These are phyloP conservation scores for Branchipolynoe longqiensis DNA, from an alignment of 2,888 invertebrate species.

Conservation along the genomic window DNA sequence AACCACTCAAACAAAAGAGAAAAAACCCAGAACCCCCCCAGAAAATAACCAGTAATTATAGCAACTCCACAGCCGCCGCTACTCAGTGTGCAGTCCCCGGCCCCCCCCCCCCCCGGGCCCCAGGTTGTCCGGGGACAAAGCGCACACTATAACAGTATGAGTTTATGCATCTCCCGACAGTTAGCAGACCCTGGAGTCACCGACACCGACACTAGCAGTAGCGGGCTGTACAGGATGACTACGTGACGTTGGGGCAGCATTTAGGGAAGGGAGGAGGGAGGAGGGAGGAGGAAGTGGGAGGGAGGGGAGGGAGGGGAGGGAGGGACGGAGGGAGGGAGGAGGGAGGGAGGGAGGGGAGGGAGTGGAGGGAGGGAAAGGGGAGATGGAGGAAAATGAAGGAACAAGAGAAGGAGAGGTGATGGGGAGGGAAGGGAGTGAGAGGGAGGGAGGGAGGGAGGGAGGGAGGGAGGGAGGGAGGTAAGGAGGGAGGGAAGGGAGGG, in stretches of 20 bases:
- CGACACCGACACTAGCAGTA: no score
- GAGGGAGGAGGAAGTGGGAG: slow-evolving; percentile 1
- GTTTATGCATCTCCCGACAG: no score
- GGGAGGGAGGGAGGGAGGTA: background rate
- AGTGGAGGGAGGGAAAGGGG: slow-evolving; percentile 5
- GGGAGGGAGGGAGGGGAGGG: slow-evolving; percentile 15
- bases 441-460: slow-evolving; percentile 1
- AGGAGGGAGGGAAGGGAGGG: background rate
- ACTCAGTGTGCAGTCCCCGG: no score
- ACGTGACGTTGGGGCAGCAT: background rate
- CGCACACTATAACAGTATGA: no score
- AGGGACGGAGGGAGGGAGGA: slow-evolving; percentile 4
- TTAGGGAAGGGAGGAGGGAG: background rate
- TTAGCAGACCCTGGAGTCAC: no score
- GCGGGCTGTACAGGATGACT: no score
- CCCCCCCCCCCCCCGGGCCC: no score
- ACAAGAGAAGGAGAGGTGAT: background rate
- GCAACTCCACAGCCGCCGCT: no score
- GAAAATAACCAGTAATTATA: no score
- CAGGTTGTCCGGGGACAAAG: no score
- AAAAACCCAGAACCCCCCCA: no score
- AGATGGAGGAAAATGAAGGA: background rate
- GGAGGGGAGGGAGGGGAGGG: slow-evolving; percentile 13
- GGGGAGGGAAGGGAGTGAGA: slow-evolving; percentile 10
- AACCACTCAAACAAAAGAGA: no score